Conservation (phyloP, 2,888 invertebrate species). For the Acanthosepion pharaonis region DNA sequence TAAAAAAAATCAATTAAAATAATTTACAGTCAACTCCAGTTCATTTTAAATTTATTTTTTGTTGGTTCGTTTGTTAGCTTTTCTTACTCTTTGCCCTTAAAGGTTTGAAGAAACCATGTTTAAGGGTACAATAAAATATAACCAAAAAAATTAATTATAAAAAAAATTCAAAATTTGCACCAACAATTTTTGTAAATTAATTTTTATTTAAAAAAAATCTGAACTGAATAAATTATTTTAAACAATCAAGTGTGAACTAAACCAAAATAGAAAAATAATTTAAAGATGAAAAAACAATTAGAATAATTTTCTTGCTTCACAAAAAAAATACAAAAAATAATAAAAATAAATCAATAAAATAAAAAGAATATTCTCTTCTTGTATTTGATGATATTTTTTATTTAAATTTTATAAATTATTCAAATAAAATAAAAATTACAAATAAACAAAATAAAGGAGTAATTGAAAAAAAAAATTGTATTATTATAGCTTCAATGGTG, state of each 20-base stretch:
- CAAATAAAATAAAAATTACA: background rate
- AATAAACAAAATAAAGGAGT: background rate
- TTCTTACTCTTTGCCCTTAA: background rate
- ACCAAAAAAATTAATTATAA: background rate
- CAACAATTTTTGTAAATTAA: background rate
- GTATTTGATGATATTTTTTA: background rate
- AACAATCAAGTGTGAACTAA: background rate
- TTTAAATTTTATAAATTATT: conserved; percentile 12
- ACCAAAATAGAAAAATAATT: background rate
- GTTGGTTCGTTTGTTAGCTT: background rate
- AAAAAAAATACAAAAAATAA: background rate
- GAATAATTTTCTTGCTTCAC: background rate
- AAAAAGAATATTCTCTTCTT: background rate
- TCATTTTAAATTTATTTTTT: background rate
- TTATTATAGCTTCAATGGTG: background rate
- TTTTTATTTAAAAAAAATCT: background rate
- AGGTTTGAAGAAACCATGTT: background rate
- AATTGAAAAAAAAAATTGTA: background rate
- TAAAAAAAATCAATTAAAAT: background rate
- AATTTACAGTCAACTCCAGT: background rate
- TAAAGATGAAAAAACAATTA: background rate
- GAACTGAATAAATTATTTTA: background rate
- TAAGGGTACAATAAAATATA: background rate
- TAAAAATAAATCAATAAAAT: background rate
- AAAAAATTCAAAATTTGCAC: background rate